Base-by-base conservation (phyloP, 2,113 vertebrate genomes). In the Oreochromis tanganicae region DNA sequence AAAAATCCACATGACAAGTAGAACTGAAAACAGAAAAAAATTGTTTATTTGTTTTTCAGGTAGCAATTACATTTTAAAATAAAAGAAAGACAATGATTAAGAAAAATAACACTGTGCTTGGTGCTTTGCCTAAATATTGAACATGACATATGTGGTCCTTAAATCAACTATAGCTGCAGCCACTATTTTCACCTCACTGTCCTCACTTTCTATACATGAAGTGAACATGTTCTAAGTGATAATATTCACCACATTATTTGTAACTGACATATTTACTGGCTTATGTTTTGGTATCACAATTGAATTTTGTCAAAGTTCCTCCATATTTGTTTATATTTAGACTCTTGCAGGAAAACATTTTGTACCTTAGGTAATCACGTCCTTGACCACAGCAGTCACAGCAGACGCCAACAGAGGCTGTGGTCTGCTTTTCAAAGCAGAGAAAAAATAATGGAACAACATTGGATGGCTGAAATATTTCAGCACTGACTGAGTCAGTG, bases 291-390 rank as follows among this genome's bases (percentile, higher is more conserved):
- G 16, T 1, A 29, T 63, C 17, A n/a, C 17, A 29, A 5, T 4
- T 48, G 68, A 48, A 75, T 17, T 27, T 75, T 7, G 36, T 21
- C 19, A 36, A 38, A 43, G 36, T 61, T 87, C 48, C 1, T n/a
- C 68, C 38, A 48, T 16, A 57, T 4, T 16, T 83, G 5, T 80
- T 80, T 52, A 46, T 36, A 50, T 50, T 88, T 80, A n/a, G 24
- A 57, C 9, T 78, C 55, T 48, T 78, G 3, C 5, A 54, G 84
- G 68, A 27, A 50, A 81, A 86, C 59, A 56, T 29, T 55, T 59
- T 71, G 36, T 73, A 46, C 34, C 43, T 8, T 19, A 19, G 5
- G 11, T 54, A 12, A 48, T 66, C 41, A 50, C 5, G 3, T 85
- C 78, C 13, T 63, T 4, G 5, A 34, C 86, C 43, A 50, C 3